Base-by-base conservation (phyloP, 2,113 vertebrate genomes). In the Aphyosemion australe region DNA sequence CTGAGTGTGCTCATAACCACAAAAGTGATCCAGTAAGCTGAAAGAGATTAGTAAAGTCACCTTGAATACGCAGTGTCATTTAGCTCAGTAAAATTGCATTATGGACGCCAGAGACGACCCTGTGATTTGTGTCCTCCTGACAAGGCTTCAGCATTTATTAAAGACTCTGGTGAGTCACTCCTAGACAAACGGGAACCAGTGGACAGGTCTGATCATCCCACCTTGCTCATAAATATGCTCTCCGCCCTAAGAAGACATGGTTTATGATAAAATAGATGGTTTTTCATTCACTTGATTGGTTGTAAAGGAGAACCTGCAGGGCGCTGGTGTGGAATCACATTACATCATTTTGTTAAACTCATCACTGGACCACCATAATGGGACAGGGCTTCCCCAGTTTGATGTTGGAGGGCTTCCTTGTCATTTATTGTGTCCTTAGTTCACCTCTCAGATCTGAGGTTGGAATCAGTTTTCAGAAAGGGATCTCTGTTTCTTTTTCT, bases 111-210 rank as follows among this genome's bases (percentile, higher is more conserved):
- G 80, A 83, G 78, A 78, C 51, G 63, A 83, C 46, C 65, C 77
- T 69, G 78, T 89, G 89, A 90, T 90, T 89, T 89, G 86, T 88
- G 77, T 84, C 79, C 87, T 84, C 85, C 72, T 88, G 90, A 89
- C 87, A 87, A 81, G 82, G 71, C 86, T 88, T 91, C 86, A 90
- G 66, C 79, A 80, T 87, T 89, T 87, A 91, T 90, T 89, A 90
- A 70, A 71, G 82, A 60, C 70, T 75, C 48, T 80, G 63, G 71
- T 57, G 69, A 88, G 75, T 69, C 82, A 57, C 79, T 86, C 77
- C 49, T 69, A 84, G 84, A 85, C 76, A 26, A 26, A 37, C 1
- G 34, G 34, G 34, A 37, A 37, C 34, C 34, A 37, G 34, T 37
- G 7, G 34, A 72, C 79, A 71, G 55, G 49, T 55, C 70, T 61